These are phyloP conservation scores for Micrasema longulum DNA, from an alignment of 1,140 invertebrate species.

Conservation along the genomic window DNA sequence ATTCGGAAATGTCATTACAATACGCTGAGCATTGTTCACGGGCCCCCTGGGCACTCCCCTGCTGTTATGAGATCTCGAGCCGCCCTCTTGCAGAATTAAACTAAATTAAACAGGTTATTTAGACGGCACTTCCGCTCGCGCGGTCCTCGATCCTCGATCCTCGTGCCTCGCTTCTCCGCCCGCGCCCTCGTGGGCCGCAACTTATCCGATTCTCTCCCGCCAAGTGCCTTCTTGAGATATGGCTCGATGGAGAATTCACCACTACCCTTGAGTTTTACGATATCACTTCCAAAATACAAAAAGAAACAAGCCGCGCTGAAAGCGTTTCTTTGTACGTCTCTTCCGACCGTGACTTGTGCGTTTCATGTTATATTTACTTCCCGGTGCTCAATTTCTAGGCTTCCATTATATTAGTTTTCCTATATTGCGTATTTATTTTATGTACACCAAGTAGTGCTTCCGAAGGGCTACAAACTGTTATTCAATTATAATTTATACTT, in stretches of 20 bases:
- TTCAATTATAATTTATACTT: too few relatives aligned
- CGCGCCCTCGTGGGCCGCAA: slow-evolving; percentile 1
- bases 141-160: not conserved
- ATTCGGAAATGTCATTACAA: slow-evolving; percentile 39
- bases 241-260: not conserved
- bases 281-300: slow-evolving; percentile 23
- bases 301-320: slow-evolving; percentile 10
- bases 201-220: slow-evolving; percentile 4
- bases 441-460: too few relatives aligned
- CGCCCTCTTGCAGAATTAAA: slow-evolving; percentile 37
- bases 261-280: slow-evolving; percentile 10
- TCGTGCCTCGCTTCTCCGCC: not conserved
- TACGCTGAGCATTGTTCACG: slow-evolving; percentile 30
- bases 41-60: not conserved
- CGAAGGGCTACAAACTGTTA: too few relatives aligned
- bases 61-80: not conserved
- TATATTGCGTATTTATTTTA: too few relatives aligned
- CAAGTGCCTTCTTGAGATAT: slow-evolving; percentile 16
- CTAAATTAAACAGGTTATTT: slow-evolving; percentile 47
- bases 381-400: not conserved
- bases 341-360: not conserved
- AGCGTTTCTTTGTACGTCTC: slow-evolving; percentile 31
- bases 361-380: slow-evolving; percentile 18
- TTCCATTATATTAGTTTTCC: too few relatives aligned
- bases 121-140: slow-evolving; percentile 8